These are phyloP conservation scores for Nezara viridula DNA, from an alignment of 2,888 invertebrate species.

Conservation along the genomic window DNA sequence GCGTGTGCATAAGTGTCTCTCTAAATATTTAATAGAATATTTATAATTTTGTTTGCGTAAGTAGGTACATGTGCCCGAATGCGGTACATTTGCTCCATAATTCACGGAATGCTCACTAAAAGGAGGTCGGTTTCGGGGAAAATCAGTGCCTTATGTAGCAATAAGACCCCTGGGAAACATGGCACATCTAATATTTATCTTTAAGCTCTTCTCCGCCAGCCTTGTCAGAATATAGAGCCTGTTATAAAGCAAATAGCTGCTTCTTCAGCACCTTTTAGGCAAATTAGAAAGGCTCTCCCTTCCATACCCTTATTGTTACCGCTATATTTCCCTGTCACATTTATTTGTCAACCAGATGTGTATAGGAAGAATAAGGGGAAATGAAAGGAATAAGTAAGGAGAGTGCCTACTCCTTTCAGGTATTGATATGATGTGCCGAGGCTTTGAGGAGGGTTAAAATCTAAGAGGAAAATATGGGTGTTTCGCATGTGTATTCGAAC, in stretches of 20 bases:
- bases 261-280: slow-evolving; percentile 32
- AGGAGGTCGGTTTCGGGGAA: neutral
- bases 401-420: neutral
- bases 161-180: slow-evolving; percentile 25
- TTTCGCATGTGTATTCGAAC: neutral
- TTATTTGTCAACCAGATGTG: slow-evolving; percentile 13
- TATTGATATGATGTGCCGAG: neutral
- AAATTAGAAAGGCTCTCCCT: slow-evolving; percentile 17
- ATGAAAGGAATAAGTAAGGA: neutral
- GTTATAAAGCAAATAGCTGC: slow-evolving; percentile 33
- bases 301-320: neutral
- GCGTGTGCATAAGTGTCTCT: too few species aligned
- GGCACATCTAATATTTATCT: slow-evolving; percentile 33
- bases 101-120: slow-evolving; percentile 1
- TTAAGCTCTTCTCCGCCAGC: slow-evolving; percentile 1
- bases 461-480: neutral
- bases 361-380: neutral
- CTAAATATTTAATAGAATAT: neutral
- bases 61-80: neutral
- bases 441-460: neutral
- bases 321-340: slow-evolving; percentile 37
- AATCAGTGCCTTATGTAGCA: slow-evolving; percentile 23
- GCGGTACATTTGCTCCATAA: neutral
- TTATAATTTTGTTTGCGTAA: neutral
- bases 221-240: neutral